Evolutionary conservation across 2,888 invertebrate genomes (phyloP).

Genomic region (Sarcophaga subvicina): DNA sequence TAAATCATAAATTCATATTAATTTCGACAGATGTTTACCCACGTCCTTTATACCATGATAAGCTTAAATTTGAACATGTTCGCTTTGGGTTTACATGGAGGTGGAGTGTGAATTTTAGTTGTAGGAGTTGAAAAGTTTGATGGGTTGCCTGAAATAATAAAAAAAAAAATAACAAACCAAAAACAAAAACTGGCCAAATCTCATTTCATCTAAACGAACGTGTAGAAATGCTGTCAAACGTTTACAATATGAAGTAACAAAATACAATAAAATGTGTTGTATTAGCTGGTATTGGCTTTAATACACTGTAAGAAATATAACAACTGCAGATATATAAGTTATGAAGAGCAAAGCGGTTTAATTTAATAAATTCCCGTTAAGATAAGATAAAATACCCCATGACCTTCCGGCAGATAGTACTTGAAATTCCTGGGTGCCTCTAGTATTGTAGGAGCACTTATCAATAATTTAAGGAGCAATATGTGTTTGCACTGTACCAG

Average conservation of each 20-base stretch:
- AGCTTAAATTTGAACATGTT: no score
- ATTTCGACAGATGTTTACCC: slow-evolving; percentile 34
- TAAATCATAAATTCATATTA: slow-evolving; percentile 20
- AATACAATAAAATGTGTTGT: background rate
- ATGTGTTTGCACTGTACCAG: no score
- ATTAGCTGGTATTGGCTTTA: background rate
- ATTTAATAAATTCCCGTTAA: no score
- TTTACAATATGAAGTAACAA: background rate
- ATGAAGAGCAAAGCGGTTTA: no score
- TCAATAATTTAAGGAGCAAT: no score
- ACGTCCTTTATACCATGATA: background rate
- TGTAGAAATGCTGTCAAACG: background rate
- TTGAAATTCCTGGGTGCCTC: no score
- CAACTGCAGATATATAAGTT: background rate
- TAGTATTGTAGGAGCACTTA: no score
- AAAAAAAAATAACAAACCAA: no score
- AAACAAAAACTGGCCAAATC: background rate
- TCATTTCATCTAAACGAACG: background rate
- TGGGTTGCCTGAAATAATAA: no score
- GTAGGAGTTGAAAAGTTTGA: no score
- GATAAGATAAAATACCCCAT: no score
- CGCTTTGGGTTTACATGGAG: background rate
- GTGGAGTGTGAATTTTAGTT: background rate
- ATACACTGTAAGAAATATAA: background rate
- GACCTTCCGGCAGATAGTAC: accelerated